Percentiles rank a stretch among this genome's conserved stretches.
phyloP scores from a whole-genome alignment of 92 coral and sea anemone species.

The Phenganax stokvisi region DNA sequence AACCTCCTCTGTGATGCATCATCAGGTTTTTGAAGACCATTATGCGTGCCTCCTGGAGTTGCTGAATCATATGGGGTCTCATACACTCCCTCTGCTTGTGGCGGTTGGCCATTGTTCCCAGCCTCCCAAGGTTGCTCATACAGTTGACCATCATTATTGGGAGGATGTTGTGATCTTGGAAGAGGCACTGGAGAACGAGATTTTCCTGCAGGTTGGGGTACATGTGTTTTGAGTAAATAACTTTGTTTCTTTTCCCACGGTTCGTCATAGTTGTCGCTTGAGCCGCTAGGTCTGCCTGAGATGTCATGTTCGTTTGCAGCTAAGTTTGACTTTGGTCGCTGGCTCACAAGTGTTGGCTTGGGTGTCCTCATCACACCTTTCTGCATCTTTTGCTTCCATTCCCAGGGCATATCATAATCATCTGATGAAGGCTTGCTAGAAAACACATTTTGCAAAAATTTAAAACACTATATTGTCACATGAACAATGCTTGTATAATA shows the following conservation, averaged over 20 bases:
- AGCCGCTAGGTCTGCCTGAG: constrained; percentile 35
- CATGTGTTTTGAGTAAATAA: constrained; percentile 22
- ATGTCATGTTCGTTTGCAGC: constrained; percentile 46
- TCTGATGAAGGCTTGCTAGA: constrained; percentile 65
- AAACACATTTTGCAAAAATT: constrained; percentile 28
- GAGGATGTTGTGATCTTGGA: not conserved
- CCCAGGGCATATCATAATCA: constrained; percentile 96
- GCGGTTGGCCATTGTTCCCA: not conserved
- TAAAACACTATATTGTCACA: not conserved
- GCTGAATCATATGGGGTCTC: constrained; percentile 33
- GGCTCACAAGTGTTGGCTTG: constrained; percentile 30
- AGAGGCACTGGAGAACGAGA: constrained; percentile 39
- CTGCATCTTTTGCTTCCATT: constrained; percentile 58
- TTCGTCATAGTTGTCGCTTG: constrained; percentile 77
- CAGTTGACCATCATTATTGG: not conserved
- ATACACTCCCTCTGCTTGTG: constrained; percentile 6
- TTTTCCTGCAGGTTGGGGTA: constrained; percentile 23
- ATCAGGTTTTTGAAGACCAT: constrained; percentile 23
- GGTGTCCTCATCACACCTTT: not conserved
- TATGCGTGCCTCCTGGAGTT: constrained; percentile 19
- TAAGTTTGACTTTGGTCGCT: constrained; percentile 45
- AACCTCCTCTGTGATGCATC: constrained; percentile 48
- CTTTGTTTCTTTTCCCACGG: constrained; percentile 86
- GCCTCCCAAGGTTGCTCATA: constrained; percentile 28
- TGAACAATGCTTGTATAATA: not conserved